Base-by-base conservation (phyloP, 2,113 vertebrate genomes). In the Anolis sagrei region DNA sequence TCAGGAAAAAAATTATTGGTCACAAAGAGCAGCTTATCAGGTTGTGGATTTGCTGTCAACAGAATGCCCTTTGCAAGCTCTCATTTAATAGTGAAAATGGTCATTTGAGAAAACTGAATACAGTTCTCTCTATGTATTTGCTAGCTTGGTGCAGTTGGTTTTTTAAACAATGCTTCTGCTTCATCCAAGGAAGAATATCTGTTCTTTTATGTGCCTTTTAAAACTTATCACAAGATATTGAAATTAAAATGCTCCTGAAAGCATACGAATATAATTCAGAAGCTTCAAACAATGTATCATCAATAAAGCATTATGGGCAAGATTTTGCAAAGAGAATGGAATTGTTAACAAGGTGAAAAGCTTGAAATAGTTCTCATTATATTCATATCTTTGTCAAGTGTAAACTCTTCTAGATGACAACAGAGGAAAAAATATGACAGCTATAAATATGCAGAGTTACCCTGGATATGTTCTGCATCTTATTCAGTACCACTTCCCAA, bases 301-400 rank as follows among this genome's bases (percentile, higher is more conserved):
- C 77, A 79, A 61, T 79, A 79, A 74, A 83, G 73, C 25, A 79
- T 25, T 61, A 1, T 32, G 70, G 8, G 51, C 44, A 85, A 76
- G 54, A 61, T 83, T 76, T 87, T 51, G 36, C 69, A 83, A 79
- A 83, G 76, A 79, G 39, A 74, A 74, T 29, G 21, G 36, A 72
- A 87, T 89, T 32, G 58, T 72, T n/a, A 54, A 51, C 70, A 54
- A 74, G 76, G 14, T 85, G 34, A 36, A 83, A 32, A 18, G 78
- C 23, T 34, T 18, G 34, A 25, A 11, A 79, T 10, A 48, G 0
- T 77, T 3, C 79, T 78, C 73, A 81, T 34, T 13, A 1, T 8
- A 76, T 39, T 16, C 9, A 77, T 68, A 21, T 81, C 7, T 34
- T 90, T 70, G n/a, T 36, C 82, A 92, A 89, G 83, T 25, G 34